Percentiles rank a stretch among this genome's conserved stretches.
Conservation (phyloP, 2,797 vertebrate species). For the Lacerta bilineata region DNA sequence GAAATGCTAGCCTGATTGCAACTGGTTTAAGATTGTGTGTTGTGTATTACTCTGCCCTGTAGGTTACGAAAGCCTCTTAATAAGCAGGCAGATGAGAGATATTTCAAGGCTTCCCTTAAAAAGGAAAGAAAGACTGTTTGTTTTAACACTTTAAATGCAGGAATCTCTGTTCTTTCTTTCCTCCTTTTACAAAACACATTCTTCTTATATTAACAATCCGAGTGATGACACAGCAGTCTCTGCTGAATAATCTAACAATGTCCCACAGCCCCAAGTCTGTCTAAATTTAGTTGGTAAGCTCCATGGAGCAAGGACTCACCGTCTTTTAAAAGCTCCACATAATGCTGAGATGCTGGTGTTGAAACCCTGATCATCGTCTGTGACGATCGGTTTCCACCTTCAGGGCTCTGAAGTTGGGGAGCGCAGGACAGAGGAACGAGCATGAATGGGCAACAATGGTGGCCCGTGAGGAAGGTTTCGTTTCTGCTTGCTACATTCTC, state of each 20-base stretch:
- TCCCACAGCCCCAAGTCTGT: neutral
- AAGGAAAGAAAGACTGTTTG: neutral
- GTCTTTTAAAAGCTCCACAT: neutral
- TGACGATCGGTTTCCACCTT: neutral
- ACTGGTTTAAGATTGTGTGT: no score
- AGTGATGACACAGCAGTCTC: neutral
- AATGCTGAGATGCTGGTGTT: neutral
- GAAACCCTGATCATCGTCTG: neutral
- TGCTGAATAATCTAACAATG: neutral
- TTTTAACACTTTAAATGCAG: neutral
- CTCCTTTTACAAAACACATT: neutral
- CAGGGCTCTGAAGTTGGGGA: neutral
- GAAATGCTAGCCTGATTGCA: neutral
- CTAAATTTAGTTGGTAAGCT: neutral
- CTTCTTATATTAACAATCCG: neutral
- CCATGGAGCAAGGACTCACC: neutral
- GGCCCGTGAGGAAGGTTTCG: neutral
- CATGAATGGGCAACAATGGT: neutral
- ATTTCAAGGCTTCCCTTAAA: neutral
- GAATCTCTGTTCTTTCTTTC: neutral
- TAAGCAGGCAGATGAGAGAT: neutral
- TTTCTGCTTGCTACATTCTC: neutral
- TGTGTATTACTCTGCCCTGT: no score
- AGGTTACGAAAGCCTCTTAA: neutral
- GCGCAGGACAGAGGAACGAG: neutral